Evolutionary conservation across 2,797 vertebrate genomes (phyloP).

Genomic region (Enteromius mattozi): DNA sequence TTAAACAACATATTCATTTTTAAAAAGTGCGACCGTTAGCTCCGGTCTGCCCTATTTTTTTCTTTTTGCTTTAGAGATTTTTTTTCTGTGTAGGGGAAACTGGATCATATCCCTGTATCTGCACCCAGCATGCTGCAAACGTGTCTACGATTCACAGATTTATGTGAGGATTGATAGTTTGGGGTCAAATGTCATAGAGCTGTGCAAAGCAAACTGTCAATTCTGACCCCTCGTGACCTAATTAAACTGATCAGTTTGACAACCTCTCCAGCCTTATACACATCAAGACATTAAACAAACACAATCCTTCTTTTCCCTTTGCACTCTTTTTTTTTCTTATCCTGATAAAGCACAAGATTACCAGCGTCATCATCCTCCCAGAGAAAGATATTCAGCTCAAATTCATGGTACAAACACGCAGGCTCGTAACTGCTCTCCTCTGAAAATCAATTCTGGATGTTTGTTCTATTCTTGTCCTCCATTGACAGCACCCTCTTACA

Average conservation of each 20-base stretch:
- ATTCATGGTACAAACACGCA: conserved; percentile 69
- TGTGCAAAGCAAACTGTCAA: conserved; percentile 26
- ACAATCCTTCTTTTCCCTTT: not conserved
- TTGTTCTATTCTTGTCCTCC: conserved; percentile 78
- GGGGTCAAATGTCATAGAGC: conserved; percentile 38
- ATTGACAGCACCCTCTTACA: conserved; percentile 74
- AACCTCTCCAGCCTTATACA: not conserved
- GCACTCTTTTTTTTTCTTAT: not conserved
- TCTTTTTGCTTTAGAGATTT: not conserved
- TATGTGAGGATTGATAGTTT: conserved; percentile 38
- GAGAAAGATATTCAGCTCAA: conserved; percentile 56
- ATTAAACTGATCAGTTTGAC: conserved; percentile 47
- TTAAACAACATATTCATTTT: not conserved
- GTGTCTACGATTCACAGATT: conserved; percentile 31
- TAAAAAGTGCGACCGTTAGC: not conserved
- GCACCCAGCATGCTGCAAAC: not conserved
- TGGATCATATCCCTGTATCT: not conserved
- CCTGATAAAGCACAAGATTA: not conserved
- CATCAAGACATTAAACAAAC: conserved; percentile 16
- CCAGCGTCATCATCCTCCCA: conserved; percentile 32
- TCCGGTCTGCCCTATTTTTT: conserved; percentile 1
- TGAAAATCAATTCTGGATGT: conserved; percentile 79
- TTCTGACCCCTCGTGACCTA: conserved; percentile 32
- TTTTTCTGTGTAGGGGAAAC: not conserved
- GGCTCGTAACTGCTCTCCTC: conserved; percentile 71